Percentiles rank a stretch among this genome's conserved stretches.
Evolutionary conservation across 2,797 vertebrate species (phyloP).

Genomic region (Brachyalestes nurse): DNA sequence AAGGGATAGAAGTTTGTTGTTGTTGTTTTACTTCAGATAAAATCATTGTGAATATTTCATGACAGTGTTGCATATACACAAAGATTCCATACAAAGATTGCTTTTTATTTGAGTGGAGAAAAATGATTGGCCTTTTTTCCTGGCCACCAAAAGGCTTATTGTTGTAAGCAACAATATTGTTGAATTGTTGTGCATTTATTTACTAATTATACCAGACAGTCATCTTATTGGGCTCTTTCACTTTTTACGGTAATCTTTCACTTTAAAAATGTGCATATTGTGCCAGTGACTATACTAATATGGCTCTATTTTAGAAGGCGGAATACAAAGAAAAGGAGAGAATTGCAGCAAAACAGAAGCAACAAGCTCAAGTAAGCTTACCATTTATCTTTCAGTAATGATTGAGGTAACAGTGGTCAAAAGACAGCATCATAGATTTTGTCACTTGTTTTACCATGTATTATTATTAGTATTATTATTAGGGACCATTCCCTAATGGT

Average conservation of each 20-base stretch:
- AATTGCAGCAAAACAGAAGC: constrained; percentile 44
- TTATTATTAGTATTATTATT: neutral
- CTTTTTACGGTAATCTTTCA: neutral
- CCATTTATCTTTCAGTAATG: neutral
- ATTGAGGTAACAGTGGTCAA: neutral
- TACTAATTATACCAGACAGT: neutral
- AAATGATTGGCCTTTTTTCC: too few species aligned
- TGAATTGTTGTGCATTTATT: neutral
- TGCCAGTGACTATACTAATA: neutral
- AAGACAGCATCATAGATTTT: too few species aligned
- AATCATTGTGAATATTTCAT: too few species aligned
- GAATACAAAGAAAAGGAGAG: constrained; percentile 53
- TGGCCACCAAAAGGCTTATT: too few species aligned
- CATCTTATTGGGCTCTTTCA: neutral
- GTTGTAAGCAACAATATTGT: too few species aligned
- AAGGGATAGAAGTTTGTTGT: too few species aligned
- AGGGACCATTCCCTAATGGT: neutral
- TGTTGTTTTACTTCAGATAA: too few species aligned
- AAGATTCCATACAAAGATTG: too few species aligned
- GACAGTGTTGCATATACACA: too few species aligned
- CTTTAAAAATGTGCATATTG: too few species aligned
- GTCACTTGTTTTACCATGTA: neutral
- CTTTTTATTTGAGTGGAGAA: too few species aligned
- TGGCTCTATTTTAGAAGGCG: constrained; percentile 45
- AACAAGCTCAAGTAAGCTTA: constrained; percentile 52